phyloP scores from a whole-genome alignment of 2,797 vertebrate species.

The Xyrichtys novacula region DNA sequence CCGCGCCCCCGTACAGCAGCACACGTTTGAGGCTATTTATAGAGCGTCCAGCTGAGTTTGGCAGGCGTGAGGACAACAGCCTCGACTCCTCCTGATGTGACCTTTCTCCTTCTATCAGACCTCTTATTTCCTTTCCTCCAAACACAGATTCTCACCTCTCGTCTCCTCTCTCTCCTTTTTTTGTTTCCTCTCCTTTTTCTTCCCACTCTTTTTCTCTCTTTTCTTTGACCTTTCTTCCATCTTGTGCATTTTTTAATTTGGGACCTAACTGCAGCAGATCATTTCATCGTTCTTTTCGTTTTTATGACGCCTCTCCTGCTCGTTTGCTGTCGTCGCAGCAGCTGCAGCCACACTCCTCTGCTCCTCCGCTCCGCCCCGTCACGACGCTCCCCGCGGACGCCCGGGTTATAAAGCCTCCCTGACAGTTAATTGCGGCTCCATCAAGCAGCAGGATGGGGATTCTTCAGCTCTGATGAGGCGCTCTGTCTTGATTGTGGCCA shows the following conservation, averaged over 20 bases:
- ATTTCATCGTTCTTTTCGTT: not conserved
- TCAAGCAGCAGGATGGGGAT: slow-evolving; percentile 54
- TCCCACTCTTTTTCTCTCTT: not conserved
- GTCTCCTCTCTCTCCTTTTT: not conserved
- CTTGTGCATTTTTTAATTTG: not conserved
- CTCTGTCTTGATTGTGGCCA: slow-evolving; percentile 61
- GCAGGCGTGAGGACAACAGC: not conserved
- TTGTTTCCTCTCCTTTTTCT: not conserved
- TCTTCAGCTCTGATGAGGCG: slow-evolving; percentile 64
- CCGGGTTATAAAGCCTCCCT: slow-evolving; percentile 31
- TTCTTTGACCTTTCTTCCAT: not conserved
- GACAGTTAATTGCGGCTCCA: slow-evolving; percentile 66
- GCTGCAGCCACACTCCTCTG: not conserved
- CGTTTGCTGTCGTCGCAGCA: not conserved
- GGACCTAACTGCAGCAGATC: not conserved
- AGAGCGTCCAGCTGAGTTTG: slow-evolving; percentile 7
- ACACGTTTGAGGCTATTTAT: slow-evolving; percentile 39
- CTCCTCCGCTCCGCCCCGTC: not conserved
- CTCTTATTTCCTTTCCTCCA: slow-evolving; percentile 6
- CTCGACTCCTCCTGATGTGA: not conserved
- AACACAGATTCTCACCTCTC: not conserved
- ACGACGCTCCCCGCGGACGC: slow-evolving; percentile 15
- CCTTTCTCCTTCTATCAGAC: not conserved
- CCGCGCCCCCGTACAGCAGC: slow-evolving; percentile 16
- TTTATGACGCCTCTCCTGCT: not conserved